Evolutionary conservation across 2,888 invertebrate genomes (phyloP), one percentile per base, ranked within the genome.

Genomic region (Dolichopus griseipennis): DNA sequence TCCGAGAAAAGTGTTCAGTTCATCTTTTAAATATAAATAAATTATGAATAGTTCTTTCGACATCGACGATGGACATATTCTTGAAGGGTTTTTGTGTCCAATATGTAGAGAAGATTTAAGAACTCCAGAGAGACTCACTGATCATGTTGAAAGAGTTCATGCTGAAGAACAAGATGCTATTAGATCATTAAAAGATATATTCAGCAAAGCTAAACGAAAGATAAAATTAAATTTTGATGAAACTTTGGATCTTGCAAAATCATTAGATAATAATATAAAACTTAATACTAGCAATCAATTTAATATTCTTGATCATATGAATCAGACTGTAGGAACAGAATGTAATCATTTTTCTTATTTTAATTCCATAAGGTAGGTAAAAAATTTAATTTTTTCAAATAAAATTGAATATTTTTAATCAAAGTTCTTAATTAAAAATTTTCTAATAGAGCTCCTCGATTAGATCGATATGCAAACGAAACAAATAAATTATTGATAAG

Each of bases 401-500:
- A 5, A 64, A 1, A 22, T 2, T 37, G 15, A 66, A n/a, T n/a
- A n/a, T n/a, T n/a, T n/a, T n/a, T n/a, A n/a, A n/a, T n/a, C n/a
- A n/a, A n/a, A n/a, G n/a, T 10, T 34, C 6, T 65, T 12, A 65
- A 41, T 21, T 52, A 37, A 1, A 6, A 27, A 64, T 62, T n/a
- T 65, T 65, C 75, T 61, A 76, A 84, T 68, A 82, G 91, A 71
- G 88, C 87, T 75, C 83, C 85, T 1, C 84, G 91, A 69, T 83
- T 97, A 69, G 96, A 97, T 81, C 87, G 94, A 74, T 92, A 92
- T 78, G 93, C 95, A 0, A 90, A 93, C 12, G 95, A 97, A 83
- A 97, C 97, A 1, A 99, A 99, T 80, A 97, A 95, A 81, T 83
- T 98, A 68, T 86, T 98, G 66, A 96, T 98, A 77, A 86, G 98